Evolutionary conservation across 2,113 vertebrate genomes (phyloP).

Genomic region (Glaucidium brasilianum): DNA sequence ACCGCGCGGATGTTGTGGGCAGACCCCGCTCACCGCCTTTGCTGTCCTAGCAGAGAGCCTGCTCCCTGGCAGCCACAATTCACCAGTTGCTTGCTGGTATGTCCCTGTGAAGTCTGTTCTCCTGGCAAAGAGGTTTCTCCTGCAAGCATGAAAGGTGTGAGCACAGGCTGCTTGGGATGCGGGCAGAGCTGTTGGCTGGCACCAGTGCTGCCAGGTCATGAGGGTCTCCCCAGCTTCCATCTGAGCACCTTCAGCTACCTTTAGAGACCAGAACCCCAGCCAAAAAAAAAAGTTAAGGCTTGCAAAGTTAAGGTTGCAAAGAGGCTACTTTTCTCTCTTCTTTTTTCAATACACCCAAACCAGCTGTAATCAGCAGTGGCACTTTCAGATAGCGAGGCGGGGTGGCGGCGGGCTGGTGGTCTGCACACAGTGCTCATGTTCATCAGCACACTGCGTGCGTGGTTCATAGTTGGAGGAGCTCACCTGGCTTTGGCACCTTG

Average conservation of each 20-base stretch:
- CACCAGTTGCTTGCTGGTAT: background rate
- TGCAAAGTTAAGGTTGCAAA: too few relatives aligned
- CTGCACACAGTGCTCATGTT: background rate
- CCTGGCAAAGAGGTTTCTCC: background rate
- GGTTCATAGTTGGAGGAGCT: background rate
- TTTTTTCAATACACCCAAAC: background rate
- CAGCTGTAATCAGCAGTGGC: background rate
- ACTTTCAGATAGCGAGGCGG: background rate
- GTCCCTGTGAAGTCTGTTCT: background rate
- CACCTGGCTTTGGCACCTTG: background rate
- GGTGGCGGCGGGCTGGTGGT: background rate
- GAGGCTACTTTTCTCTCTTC: background rate
- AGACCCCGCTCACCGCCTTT: background rate
- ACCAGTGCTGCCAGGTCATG: background rate
- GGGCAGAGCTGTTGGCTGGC: background rate
- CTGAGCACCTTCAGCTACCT: background rate
- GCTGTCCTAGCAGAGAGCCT: background rate
- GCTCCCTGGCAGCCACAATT: background rate
- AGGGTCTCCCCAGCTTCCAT: background rate
- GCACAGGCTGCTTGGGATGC: background rate
- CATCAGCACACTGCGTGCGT: background rate
- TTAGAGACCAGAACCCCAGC: background rate
- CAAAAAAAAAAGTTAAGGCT: background rate
- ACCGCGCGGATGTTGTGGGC: background rate
- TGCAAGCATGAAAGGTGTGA: background rate